phyloP scores from a whole-genome alignment of 2,888 invertebrate genomes.

The Acheta domesticus region DNA sequence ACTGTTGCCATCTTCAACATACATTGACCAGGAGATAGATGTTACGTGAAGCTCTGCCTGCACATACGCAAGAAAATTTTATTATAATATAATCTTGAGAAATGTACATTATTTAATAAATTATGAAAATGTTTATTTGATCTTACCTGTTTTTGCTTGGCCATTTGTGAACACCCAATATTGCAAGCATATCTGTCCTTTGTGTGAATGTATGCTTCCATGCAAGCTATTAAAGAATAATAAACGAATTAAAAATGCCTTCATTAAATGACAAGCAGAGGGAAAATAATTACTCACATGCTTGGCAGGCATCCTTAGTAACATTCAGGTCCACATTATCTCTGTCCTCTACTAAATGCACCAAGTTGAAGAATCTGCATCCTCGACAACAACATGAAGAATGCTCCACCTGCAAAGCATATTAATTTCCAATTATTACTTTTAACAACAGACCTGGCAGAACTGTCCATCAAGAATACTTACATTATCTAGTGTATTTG shows the following conservation, averaged over 20 bases:
- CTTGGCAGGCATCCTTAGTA: constrained; percentile 37
- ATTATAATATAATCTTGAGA: not conserved
- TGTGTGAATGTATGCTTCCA: constrained; percentile 37
- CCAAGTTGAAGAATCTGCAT: constrained; percentile 37
- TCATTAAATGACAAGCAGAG: not conserved
- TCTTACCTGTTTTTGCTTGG: constrained; percentile 29
- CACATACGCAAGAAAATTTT: not conserved
- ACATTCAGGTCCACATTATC: constrained; percentile 32
- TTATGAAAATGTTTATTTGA: too few species aligned
- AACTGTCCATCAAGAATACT: constrained; percentile 21
- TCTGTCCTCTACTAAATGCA: constrained; percentile 33
- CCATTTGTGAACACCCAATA: constrained; percentile 37
- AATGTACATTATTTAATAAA: too few species aligned
- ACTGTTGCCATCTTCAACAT: constrained; percentile 33
- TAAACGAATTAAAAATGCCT: not conserved
- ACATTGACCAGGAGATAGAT: constrained; percentile 33
- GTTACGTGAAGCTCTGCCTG: constrained; percentile 28
- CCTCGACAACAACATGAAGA: constrained; percentile 36
- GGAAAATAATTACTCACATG: constrained; percentile 32
- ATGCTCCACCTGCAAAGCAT: constrained; percentile 26
- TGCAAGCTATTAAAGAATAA: constrained; percentile 33
- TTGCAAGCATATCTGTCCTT: constrained; percentile 37
- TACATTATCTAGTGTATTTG: constrained; percentile 27
- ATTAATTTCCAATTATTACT: not conserved
- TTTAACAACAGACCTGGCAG: not conserved